phyloP scores from a whole-genome alignment of 53 echinoderm and acorn worm species.

The Glandiceps talaboti region DNA sequence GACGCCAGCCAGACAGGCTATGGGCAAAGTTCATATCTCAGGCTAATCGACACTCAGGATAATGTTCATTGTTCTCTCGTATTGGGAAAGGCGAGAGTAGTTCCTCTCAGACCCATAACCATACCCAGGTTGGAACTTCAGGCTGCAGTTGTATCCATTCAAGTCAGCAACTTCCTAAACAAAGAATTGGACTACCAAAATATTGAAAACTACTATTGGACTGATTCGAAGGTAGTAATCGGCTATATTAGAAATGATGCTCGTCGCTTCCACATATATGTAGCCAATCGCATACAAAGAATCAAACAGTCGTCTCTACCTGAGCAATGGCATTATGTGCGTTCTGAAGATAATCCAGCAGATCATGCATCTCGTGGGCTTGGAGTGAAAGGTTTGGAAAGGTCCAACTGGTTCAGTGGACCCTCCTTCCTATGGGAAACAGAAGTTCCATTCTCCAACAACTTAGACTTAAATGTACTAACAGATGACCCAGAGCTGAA shows the following conservation, averaged over 20 bases:
- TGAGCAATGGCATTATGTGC: slow-evolving; percentile 35
- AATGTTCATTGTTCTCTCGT: neutral
- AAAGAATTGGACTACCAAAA: too few relatives aligned
- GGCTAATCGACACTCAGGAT: neutral
- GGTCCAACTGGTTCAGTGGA: slow-evolving; percentile 9
- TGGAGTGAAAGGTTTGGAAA: slow-evolving; percentile 7
- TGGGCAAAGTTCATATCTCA: neutral
- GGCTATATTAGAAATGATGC: slow-evolving; percentile 36
- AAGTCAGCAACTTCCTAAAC: too few relatives aligned
- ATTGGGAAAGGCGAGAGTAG: too few relatives aligned
- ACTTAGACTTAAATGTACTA: too few relatives aligned
- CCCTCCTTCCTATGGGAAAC: slow-evolving; percentile 6
- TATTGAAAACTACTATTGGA: slow-evolving; percentile 26
- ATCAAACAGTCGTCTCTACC: slow-evolving; percentile 20
- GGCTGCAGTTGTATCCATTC: too few relatives aligned
- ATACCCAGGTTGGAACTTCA: too few relatives aligned
- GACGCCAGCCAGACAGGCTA: neutral
- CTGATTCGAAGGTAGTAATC: slow-evolving; percentile 36
- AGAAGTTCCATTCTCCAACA: too few relatives aligned
- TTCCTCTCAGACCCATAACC: slow-evolving; percentile 29
- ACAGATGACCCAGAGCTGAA: too few relatives aligned
- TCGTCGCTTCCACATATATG: slow-evolving; percentile 44
- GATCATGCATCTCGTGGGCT: slow-evolving; percentile 37
- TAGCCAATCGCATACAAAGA: slow-evolving; percentile 39
- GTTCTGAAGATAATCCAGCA: slow-evolving; percentile 29